These are phyloP conservation scores for Globodera rostochiensis DNA, from an alignment of 1,140 invertebrate genomes.

Conservation along the genomic window DNA sequence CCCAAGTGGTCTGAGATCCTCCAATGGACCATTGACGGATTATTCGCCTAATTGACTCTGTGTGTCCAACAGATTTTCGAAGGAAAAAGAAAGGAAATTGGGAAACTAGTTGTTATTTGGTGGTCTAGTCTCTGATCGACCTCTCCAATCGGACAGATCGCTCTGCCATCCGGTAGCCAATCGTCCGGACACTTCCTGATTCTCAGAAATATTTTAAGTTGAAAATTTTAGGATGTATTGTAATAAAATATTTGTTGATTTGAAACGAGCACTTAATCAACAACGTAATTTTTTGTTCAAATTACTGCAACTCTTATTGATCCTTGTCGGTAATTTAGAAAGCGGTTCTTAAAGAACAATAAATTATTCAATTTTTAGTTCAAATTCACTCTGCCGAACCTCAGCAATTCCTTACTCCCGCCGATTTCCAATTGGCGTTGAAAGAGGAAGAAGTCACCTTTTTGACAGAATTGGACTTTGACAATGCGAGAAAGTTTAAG, in stretches of 20 bases:
- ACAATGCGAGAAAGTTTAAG: slow-evolving; percentile 56
- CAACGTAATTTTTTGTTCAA: not conserved
- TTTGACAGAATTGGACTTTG: slow-evolving; percentile 58
- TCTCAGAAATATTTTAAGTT: no score
- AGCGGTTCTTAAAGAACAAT: not conserved
- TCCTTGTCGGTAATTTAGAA: not conserved
- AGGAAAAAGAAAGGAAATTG: not conserved
- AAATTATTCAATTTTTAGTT: not conserved
- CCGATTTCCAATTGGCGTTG: slow-evolving; percentile 34
- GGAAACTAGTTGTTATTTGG: not conserved
- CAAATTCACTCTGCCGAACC: slow-evolving; percentile 12
- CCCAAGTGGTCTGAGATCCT: no score
- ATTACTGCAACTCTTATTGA: not conserved
- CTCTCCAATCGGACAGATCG: not conserved
- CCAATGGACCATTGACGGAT: not conserved
- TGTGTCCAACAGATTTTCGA: not conserved
- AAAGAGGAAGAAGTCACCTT: slow-evolving; percentile 34
- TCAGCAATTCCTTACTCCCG: slow-evolving; percentile 35
- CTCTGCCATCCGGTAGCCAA: no score
- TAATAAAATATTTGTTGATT: not conserved
- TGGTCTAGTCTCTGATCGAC: not conserved
- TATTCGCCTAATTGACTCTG: not conserved
- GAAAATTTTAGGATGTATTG: not conserved
- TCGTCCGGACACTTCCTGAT: no score
- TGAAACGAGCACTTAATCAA: not conserved